Conservation (phyloP, 2,113 vertebrate genomes). For the Anser cygnoides region DNA sequence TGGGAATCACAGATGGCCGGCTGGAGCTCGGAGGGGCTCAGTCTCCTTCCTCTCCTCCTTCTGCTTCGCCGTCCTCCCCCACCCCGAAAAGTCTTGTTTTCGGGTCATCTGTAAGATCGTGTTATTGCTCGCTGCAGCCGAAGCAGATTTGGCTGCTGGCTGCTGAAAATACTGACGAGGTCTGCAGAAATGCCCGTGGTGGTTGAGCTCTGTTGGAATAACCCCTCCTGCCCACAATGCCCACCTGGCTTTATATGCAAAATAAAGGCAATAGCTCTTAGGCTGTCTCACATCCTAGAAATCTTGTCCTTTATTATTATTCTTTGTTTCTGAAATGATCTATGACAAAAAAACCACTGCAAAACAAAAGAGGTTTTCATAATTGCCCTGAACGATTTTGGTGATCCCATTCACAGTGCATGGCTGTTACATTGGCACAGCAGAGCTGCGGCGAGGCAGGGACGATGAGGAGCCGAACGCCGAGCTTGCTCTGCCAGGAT, state of each 20-base stretch:
- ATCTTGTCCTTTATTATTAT: neutral
- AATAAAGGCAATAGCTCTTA: accelerated
- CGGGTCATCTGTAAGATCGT: conserved; percentile 14
- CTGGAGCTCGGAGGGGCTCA: neutral
- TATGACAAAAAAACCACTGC: neutral
- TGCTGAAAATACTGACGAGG: neutral
- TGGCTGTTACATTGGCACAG: neutral
- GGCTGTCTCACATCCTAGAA: neutral
- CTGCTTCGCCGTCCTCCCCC: neutral
- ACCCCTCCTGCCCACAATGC: neutral
- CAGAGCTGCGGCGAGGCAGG: neutral
- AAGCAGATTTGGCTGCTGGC: neutral
- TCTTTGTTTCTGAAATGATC: neutral
- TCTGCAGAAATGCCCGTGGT: neutral
- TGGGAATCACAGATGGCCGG: conserved; percentile 57
- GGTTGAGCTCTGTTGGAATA: neutral
- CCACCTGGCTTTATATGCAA: neutral
- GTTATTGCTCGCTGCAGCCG: neutral
- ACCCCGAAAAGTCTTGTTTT: conserved; percentile 11
- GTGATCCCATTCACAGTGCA: neutral
- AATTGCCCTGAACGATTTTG: neutral
- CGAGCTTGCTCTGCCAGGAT: neutral
- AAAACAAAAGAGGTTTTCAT: neutral
- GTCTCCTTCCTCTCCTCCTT: conserved; percentile 29
- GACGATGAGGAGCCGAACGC: neutral